A percentile compares a stretch with the other conserved stretches of the same genome.
phyloP scores from a whole-genome alignment of 2,797 vertebrate species.

The Lagocephalus sceleratus region DNA sequence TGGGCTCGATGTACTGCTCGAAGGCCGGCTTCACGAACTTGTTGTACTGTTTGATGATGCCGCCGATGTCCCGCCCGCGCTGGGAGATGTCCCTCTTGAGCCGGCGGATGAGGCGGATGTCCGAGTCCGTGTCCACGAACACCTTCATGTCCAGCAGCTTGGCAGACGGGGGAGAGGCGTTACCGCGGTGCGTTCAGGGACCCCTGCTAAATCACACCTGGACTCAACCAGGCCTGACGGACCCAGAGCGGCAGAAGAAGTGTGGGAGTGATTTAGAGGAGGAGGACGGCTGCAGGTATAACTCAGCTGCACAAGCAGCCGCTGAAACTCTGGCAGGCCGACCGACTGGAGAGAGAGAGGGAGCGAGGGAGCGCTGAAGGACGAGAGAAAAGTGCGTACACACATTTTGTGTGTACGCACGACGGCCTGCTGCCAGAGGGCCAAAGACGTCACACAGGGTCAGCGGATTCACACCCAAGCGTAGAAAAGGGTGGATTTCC shows the following conservation, averaged over 20 bases:
- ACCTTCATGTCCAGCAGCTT: slow-evolving; percentile 86
- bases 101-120: slow-evolving; percentile 81
- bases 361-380: slow-evolving; percentile 1
- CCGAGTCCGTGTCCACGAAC: slow-evolving; percentile 84
- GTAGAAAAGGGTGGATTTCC: not conserved
- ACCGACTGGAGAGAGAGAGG: slow-evolving; percentile 20
- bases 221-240: not conserved
- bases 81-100: slow-evolving; percentile 81
- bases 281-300: slow-evolving; percentile 15
- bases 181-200: too few relatives aligned
- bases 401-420: too few relatives aligned
- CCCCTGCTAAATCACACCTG: too few relatives aligned
- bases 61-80: slow-evolving; percentile 77
- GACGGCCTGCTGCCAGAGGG: too few relatives aligned
- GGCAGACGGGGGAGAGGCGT: not conserved
- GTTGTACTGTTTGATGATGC: slow-evolving; percentile 85
- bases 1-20: slow-evolving; percentile 85
- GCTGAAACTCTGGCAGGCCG: slow-evolving; percentile 46
- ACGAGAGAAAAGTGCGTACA: slow-evolving; percentile 24
- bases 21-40: slow-evolving; percentile 85
- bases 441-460: too few relatives aligned
- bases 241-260: slow-evolving; percentile 5
- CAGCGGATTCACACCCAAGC: too few relatives aligned
- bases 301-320: slow-evolving; percentile 53
- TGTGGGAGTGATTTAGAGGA: slow-evolving; percentile 31